Evolutionary conservation across 2,888 invertebrate genomes (phyloP).

Genomic region (Pseudococcus jackbeardsleyi): DNA sequence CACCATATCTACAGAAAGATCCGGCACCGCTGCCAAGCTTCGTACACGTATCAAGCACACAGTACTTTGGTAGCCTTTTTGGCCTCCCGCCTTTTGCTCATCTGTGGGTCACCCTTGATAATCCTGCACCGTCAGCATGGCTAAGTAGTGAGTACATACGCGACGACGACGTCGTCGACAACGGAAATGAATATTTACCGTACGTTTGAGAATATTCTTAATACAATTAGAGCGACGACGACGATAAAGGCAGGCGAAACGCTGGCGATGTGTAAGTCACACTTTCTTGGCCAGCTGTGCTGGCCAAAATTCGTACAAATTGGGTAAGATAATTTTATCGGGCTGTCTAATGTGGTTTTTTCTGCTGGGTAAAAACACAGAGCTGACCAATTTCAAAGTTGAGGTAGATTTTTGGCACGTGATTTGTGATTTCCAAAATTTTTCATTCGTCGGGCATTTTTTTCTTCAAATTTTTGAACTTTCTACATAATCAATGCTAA

Average conservation of each 20-base stretch:
- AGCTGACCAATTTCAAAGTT: no score
- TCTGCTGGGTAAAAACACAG: no score
- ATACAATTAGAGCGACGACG: background rate
- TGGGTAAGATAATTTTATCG: background rate
- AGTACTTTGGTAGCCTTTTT: background rate
- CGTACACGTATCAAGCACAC: background rate
- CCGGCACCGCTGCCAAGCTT: background rate
- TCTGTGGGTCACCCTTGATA: constrained; percentile 2
- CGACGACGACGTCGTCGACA: background rate
- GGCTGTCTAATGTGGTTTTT: background rate
- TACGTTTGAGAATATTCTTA: constrained; percentile 40
- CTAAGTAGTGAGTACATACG: background rate
- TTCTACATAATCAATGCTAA: no score
- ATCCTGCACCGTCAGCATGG: background rate
- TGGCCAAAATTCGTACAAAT: background rate
- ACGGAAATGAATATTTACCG: constrained; percentile 51
- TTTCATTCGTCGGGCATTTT: no score
- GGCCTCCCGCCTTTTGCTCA: background rate
- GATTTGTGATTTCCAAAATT: no score
- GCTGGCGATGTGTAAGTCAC: background rate
- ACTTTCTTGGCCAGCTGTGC: background rate
- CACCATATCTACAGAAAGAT: background rate
- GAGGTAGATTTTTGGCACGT: no score
- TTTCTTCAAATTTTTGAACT: no score
- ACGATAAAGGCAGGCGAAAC: background rate